A percentile compares a stretch with the other conserved stretches of the same genome.
Evolutionary conservation across 2,888 invertebrate species (phyloP).

Genomic region (Sesamia inferens): DNA sequence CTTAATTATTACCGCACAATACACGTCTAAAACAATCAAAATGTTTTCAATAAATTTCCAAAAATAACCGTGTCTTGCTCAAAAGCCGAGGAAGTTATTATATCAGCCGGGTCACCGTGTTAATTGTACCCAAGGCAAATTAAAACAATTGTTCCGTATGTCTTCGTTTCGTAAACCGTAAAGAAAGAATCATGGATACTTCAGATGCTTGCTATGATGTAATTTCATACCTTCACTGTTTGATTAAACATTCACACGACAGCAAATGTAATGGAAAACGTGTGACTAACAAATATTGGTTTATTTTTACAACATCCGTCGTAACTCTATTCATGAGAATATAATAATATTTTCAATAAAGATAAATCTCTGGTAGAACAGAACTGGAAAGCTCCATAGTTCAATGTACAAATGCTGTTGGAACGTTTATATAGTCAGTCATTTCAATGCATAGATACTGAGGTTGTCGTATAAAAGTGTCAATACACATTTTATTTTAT

Average conservation of each 20-base stretch:
- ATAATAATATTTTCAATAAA: constrained; percentile 18
- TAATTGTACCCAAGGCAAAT: constrained; percentile 73
- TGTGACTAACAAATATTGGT: constrained; percentile 25
- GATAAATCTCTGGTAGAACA: neutral
- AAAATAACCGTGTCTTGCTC: constrained; percentile 22
- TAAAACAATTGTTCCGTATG: constrained; percentile 66
- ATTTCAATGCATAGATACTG: constrained; percentile 41
- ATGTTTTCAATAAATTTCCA: constrained; percentile 19
- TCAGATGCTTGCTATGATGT: constrained; percentile 6
- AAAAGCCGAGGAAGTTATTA: constrained; percentile 60
- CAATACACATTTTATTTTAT: constrained; percentile 56
- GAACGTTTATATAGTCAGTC: constrained; percentile 23
- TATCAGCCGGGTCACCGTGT: constrained; percentile 70
- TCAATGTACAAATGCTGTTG: constrained; percentile 34
- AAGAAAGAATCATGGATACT: constrained; percentile 22
- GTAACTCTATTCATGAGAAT: constrained; percentile 6
- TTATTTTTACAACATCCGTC: constrained; percentile 17
- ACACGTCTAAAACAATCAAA: constrained; percentile 18
- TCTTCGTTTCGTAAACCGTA: constrained; percentile 65
- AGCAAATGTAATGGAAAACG: constrained; percentile 14
- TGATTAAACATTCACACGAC: constrained; percentile 13
- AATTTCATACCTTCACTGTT: constrained; percentile 4
- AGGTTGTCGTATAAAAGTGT: constrained; percentile 31
- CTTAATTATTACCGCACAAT: neutral
- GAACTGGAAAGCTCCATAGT: constrained; percentile 12